Base-by-base conservation (phyloP, 2,888 invertebrate genomes). In the Exocentrus adspersus region DNA sequence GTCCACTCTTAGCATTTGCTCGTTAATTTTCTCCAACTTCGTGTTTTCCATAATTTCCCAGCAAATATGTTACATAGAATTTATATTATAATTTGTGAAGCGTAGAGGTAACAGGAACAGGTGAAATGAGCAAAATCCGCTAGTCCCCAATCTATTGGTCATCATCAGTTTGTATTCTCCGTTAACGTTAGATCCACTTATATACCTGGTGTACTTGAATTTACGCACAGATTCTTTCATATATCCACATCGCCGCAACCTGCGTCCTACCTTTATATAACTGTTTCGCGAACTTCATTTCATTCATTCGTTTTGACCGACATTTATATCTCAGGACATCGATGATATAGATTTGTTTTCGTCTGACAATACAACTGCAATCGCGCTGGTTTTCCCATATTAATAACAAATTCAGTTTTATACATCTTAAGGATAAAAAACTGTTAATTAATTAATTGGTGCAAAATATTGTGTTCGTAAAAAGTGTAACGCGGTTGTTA, bases 251-350 rank as follows among this genome's bases (percentile, higher is more conserved):
- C 45, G 60, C 37, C 21, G 45, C 37, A 48, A 53, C 53, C 46
- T 53, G 53, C 52, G 53, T 32, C 45, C 51, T 51, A 59, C 63
- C 52, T 63, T 72, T 74, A 75, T 75, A 75, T 76, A 77, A 75
- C 75, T 69, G 76, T 75, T 73, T 72, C 66, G 74, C 72, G 71
- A 70, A 67, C 68, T 68, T 73, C 72, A 66, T 67, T 72, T 72
- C 74, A 73, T 76, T 75, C 75, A 75, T 75, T 76, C 72, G 72
- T 37, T 61, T 54, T 76, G 77, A 77, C 77, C 77, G 77, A 77
- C 75, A 76, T 77, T 73, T 71, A 63, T 60, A 60, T 60, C 60
- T 45, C n/a, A n/a, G 46, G 52, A 43, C 52, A 62, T 50, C 62
- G 43, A 53, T 20, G 56, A 56, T 53, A 53, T 41, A 53, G 53